Evolutionary conservation across 2,888 invertebrate genomes (phyloP), one percentile per base, ranked within the genome.

Genomic region (Stenotaenia linearis): DNA sequence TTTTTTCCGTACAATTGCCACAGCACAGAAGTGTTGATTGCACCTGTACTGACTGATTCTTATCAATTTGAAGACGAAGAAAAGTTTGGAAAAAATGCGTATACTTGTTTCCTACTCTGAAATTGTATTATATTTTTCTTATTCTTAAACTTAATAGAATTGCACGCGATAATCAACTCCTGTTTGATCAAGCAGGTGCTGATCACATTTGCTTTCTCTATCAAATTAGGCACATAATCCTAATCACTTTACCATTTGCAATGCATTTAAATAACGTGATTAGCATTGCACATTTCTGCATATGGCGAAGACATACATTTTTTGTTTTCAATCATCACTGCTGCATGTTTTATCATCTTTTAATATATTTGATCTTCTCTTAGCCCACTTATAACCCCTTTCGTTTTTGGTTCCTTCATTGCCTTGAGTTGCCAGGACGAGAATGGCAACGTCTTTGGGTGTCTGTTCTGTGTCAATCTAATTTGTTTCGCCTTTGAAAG

Each of bases 401-500:
- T 69, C 69, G 15, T 69, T 69, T 69, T 69, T 69, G 69, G 69
- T 25, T 69, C 28, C n/a, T 69, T 69, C 69, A 69, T 25, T 69
- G 69, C 25, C 23, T 56, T 69, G 9, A 25, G 25, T 69, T 28
- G 28, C 6, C 10, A 6, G 69, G 25, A 69, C 25, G 28, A 28
- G 69, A n/a, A 28, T 69, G 69, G 69, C 69, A 69, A 69, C 69
- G 69, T 69, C 69, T 69, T 69, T 25, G 69, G 45, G 69, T 69
- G 69, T 69, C 69, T 69, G 69, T 69, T 69, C 69, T 69, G 69
- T 69, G 69, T 69, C 69, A 69, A 69, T 69, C 69, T 69, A 69
- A 69, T 69, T 69, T 69, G 69, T 69, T 69, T 69, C 69, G 69
- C 69, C 69, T 69, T 69, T 69, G 69, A 69, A 69, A 69, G 69